Evolutionary conservation across 1,140 invertebrate genomes (phyloP).

Genomic region (Drosophila azteca): DNA sequence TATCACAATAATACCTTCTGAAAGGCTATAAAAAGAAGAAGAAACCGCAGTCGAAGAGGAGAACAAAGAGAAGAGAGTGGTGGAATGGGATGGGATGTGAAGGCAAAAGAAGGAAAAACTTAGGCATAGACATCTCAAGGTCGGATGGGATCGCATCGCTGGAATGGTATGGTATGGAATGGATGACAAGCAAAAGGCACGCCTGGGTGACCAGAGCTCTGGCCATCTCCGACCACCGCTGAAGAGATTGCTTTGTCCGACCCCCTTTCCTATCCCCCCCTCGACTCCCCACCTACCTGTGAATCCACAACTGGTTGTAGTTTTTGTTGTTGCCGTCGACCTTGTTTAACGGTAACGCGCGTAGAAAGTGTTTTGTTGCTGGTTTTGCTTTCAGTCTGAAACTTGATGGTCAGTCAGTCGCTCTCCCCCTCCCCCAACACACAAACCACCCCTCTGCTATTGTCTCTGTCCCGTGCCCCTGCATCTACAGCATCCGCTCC

Average conservation of each 20-base stretch:
- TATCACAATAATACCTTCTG: too few species aligned
- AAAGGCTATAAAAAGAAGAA: too few species aligned
- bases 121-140: conserved; percentile 54
- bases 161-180: conserved; percentile 29
- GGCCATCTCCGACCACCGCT: conserved; percentile 23
- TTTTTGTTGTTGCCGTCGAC: conserved; percentile 62
- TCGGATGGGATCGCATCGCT: conserved; percentile 29
- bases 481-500: too few species aligned
- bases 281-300: conserved; percentile 10
- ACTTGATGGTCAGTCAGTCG: conserved; percentile 61
- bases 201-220: conserved; percentile 38
- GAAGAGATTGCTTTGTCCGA: conserved; percentile 52
- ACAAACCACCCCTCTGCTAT: background rate
- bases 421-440: background rate
- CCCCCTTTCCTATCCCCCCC: conserved; percentile 8
- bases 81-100: too few species aligned
- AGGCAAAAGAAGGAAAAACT: conserved; percentile 23
- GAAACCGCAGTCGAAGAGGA: too few species aligned
- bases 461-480: background rate
- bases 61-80: too few species aligned
- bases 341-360: conserved; percentile 80
- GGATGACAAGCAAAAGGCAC: conserved; percentile 47
- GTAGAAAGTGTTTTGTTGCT: conserved; percentile 79
- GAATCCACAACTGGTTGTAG: conserved; percentile 12
- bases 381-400: conserved; percentile 42